Evolutionary conservation across 2,888 invertebrate species (phyloP).

Genomic region (Serripes groenlandicus): DNA sequence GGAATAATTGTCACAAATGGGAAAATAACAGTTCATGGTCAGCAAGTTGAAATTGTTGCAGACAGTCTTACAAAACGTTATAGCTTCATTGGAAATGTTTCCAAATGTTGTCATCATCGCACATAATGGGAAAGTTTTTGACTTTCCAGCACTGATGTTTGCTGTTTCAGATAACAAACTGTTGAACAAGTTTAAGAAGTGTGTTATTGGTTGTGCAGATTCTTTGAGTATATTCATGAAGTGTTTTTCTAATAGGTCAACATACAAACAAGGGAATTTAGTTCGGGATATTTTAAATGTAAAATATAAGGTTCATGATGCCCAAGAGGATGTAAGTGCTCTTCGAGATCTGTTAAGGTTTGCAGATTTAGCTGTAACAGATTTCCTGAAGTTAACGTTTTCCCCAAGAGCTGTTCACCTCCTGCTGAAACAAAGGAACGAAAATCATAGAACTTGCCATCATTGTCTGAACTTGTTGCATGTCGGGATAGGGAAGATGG

Average conservation of each 20-base stretch:
- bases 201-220: slow-evolving; percentile 34
- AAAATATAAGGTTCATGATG: slow-evolving; percentile 50
- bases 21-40: too few relatives aligned
- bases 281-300: slow-evolving; percentile 1
- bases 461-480: too few relatives aligned
- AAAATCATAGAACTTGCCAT: too few relatives aligned
- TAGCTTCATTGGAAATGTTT: too few relatives aligned
- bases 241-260: slow-evolving; percentile 9
- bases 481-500: too few relatives aligned
- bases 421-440: too few relatives aligned
- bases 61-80: too few relatives aligned
- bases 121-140: slow-evolving; percentile 57
- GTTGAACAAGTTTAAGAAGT: not conserved
- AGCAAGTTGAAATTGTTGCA: too few relatives aligned
- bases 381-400: not conserved
- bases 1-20: too few relatives aligned
- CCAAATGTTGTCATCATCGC: slow-evolving; percentile 35
- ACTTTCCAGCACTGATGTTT: slow-evolving; percentile 40
- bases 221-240: slow-evolving; percentile 37
- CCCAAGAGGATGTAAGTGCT: slow-evolving; percentile 34
- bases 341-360: not conserved
- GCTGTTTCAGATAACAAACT: not conserved
- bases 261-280: slow-evolving; percentile 41
- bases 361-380: not conserved
- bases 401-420: too few relatives aligned